Base-by-base conservation (phyloP, 2,888 invertebrate genomes). In the Megalurothrips usitatus region DNA sequence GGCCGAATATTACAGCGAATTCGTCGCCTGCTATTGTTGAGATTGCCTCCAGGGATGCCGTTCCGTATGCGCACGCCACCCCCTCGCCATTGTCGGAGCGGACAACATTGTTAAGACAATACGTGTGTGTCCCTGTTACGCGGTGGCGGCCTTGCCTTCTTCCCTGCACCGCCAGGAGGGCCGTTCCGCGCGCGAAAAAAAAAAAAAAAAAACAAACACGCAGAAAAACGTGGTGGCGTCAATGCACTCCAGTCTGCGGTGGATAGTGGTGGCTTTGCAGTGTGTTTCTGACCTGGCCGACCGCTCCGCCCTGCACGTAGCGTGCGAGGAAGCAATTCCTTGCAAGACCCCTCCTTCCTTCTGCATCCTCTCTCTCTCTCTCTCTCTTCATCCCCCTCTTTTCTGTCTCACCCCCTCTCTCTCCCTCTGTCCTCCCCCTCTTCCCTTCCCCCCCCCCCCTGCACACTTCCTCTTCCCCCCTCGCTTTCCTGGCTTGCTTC, bases 311-410 rank as follows among this genome's bases (percentile, higher is more conserved):
- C 68, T 26, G 23, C 68, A 75, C 68, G 23, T 75, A 75, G 68
- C 68, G 68, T 75, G 68, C 9, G 68, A 26, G 68, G 68, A 75
- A 75, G 68, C 68, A 75, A 75, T 75, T 75, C 68, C 68, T 75
- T 26, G 23, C 68, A 75, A 75, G 68, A 26, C 68, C 68, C 23
- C 23, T 23, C 68, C n/a, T 14, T 17, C 58, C 14, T n/a, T 58
- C 58, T 58, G 19, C n/a, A 52, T n/a, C n/a, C 58, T 58, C 58
- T 17, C 52, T 52, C 52, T 52, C 52, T 52, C 52, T 52, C 52
- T 52, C 52, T 52, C 52, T 52, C 52, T 52, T 52, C 52, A 1
- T 9, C 52, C 10, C 52, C 19, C 10, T 52, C 52, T 52, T 52
- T 19, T 52, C 52, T 17, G 19, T 58, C 58, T 58, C 58, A 19